phyloP scores from a whole-genome alignment of 2,888 invertebrate species.

The Caenorhabditis sinica region DNA sequence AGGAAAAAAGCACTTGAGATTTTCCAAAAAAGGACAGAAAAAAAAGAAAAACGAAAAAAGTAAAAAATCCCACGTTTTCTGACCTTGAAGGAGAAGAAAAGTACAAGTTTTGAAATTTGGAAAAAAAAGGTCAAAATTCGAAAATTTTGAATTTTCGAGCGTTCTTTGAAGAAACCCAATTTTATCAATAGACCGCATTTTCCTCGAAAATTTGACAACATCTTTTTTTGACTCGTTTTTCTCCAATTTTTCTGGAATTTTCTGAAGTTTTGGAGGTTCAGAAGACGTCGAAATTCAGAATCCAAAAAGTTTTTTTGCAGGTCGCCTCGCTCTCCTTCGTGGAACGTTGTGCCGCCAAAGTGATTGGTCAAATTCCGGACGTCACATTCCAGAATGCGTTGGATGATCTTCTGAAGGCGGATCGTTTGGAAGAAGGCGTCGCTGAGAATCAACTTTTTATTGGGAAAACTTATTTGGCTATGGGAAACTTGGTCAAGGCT shows the following conservation, averaged over 20 bases:
- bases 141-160: too few species aligned
- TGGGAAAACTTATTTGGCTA: conserved; percentile 68
- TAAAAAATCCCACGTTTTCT: background rate
- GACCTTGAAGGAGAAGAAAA: background rate
- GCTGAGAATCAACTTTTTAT: conserved; percentile 72
- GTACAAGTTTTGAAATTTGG: background rate
- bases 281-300: too few species aligned
- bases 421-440: conserved; percentile 24
- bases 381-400: conserved; percentile 62
- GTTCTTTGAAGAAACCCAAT: too few species aligned
- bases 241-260: background rate
- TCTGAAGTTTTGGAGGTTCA: too few species aligned
- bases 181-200: too few species aligned
- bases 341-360: conserved; percentile 61
- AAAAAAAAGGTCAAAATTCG: background rate
- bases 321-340: conserved; percentile 59
- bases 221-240: too few species aligned
- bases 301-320: conserved; percentile 35
- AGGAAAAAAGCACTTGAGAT: background rate
- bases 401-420: conserved; percentile 64
- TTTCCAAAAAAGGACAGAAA: conserved; percentile 13
- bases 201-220: too few species aligned
- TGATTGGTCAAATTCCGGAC: conserved; percentile 64
- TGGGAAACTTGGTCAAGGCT: conserved; percentile 66
- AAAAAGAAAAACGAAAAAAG: background rate